Conservation (phyloP, 1,140 invertebrate genomes). For the Kradibia gibbosae region DNA sequence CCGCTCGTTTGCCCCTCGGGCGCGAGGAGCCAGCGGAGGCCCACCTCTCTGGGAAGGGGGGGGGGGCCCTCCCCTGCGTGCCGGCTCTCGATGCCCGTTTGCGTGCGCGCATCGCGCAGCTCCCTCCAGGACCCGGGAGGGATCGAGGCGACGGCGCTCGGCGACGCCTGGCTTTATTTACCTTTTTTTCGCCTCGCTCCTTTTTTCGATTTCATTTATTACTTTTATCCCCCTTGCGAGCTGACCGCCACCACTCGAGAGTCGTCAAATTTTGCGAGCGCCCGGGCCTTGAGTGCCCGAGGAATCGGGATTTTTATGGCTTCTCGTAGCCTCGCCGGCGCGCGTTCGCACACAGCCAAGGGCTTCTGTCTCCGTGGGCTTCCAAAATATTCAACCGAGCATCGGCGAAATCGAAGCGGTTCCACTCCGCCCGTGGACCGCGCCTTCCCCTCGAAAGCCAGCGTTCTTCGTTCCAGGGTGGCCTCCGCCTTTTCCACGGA, state of each 20-base stretch:
- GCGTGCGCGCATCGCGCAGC: slow-evolving; percentile 2
- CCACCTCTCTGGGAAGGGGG: too few relatives aligned
- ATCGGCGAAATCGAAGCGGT: not conserved
- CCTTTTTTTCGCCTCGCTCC: not conserved
- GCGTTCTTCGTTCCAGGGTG: not conserved
- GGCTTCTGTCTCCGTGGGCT: not conserved
- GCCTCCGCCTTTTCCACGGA: not conserved
- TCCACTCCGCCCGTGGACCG: not conserved
- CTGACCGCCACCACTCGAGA: not conserved
- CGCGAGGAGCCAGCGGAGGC: slow-evolving; percentile 36
- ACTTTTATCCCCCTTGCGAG: not conserved
- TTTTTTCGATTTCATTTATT: too few relatives aligned
- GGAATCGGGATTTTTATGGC: slow-evolving; percentile 49
- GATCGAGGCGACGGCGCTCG: not conserved
- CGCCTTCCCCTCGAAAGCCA: not conserved
- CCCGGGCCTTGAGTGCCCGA: not conserved
- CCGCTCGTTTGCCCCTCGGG: slow-evolving; percentile 38
- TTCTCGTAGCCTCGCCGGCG: not conserved
- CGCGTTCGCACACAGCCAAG: not conserved
- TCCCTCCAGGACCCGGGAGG: slow-evolving; percentile 27
- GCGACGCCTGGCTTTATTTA: not conserved
- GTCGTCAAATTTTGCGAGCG: slow-evolving; percentile 41
- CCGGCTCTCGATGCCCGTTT: not conserved
- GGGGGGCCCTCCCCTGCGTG: not conserved
- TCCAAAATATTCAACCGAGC: slow-evolving; percentile 39